These are phyloP conservation scores for Sinosuthora webbiana DNA, from an alignment of 2,113 vertebrate species.

Conservation along the genomic window DNA sequence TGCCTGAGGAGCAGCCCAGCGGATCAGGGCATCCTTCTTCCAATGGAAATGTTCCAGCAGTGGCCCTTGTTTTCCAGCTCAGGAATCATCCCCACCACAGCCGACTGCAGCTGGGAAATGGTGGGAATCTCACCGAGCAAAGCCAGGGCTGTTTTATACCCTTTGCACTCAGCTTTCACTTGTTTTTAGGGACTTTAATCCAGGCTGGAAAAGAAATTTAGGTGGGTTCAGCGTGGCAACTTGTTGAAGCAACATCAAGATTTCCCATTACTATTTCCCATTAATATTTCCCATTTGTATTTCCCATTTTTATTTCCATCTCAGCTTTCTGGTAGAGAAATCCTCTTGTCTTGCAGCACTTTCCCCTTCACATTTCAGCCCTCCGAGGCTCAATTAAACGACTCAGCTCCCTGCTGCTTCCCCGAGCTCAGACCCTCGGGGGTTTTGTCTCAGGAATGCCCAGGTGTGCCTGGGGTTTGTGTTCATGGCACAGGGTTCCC, in stretches of 20 bases:
- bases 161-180: not conserved
- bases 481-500: not conserved
- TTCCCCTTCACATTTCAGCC: not conserved
- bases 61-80: not conserved
- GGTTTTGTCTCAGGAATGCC: not conserved
- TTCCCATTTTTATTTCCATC: not conserved
- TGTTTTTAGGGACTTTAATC: not conserved
- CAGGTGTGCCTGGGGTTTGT: not conserved
- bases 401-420: not conserved
- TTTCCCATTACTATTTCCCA: not conserved
- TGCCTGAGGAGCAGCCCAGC: slow-evolving; percentile 23
- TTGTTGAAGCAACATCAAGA: not conserved
- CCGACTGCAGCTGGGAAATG: not conserved
- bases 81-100: not conserved
- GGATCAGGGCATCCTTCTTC: slow-evolving; percentile 42
- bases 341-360: not conserved
- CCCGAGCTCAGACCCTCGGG: not conserved
- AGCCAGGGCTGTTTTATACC: not conserved
- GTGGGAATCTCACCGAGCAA: not conserved
- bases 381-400: not conserved
- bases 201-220: not conserved
- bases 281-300: not conserved
- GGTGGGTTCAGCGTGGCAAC: not conserved
- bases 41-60: not conserved
- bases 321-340: not conserved